Evolutionary conservation across 1,140 invertebrate genomes (phyloP).

Genomic region (Polypedilum vanderplanki): DNA sequence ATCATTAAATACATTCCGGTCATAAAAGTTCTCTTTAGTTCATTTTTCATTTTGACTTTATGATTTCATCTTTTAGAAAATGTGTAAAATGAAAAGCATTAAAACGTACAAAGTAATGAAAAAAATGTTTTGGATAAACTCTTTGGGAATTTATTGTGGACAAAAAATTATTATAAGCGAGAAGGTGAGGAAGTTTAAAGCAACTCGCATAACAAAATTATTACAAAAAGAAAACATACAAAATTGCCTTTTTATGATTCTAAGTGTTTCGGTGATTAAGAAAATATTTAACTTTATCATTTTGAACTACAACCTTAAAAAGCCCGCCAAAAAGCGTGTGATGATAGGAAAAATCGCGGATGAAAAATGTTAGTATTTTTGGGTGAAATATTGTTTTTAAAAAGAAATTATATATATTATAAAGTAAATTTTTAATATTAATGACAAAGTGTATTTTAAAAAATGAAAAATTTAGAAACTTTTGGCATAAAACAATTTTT

Average conservation of each 20-base stretch:
- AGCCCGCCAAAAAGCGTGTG: background rate
- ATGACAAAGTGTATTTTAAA: conserved; percentile 1
- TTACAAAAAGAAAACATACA: conserved; percentile 10
- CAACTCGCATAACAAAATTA: background rate
- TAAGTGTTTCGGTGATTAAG: conserved; percentile 28
- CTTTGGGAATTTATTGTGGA: background rate
- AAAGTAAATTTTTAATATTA: conserved; percentile 4
- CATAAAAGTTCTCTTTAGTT: background rate
- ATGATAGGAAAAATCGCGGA: background rate
- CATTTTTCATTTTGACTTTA: no score
- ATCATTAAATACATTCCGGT: background rate
- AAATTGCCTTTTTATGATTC: conserved; percentile 29
- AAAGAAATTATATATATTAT: background rate
- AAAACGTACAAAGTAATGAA: background rate
- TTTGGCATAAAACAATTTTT: conserved; percentile 27
- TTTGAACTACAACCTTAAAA: conserved; percentile 1
- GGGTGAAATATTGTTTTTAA: conserved; percentile 22
- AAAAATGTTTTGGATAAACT: background rate
- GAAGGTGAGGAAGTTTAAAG: background rate
- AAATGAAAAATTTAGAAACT: background rate
- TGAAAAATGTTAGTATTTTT: background rate
- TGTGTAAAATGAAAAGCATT: background rate
- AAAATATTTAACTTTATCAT: conserved; percentile 22
- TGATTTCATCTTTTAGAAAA: background rate
- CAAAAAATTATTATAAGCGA: background rate